These are phyloP conservation scores for Asteroscopus sphinx DNA, from an alignment of 2,888 invertebrate genomes.

Conservation along the genomic window DNA sequence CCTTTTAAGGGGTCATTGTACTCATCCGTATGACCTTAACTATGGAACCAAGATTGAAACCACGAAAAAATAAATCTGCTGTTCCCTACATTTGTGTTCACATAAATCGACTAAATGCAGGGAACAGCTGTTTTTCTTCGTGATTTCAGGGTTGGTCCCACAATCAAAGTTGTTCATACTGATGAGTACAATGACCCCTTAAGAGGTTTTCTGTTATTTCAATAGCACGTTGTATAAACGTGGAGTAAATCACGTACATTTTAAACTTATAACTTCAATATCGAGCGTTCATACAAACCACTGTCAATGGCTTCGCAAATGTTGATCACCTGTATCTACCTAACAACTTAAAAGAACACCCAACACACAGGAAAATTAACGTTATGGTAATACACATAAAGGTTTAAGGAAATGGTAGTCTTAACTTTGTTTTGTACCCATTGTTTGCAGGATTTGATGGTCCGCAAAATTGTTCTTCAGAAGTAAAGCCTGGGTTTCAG, in stretches of 20 bases:
- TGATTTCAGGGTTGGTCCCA: too few species aligned
- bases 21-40: too few species aligned
- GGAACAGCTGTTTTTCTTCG: too few species aligned
- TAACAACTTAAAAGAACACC: conserved; percentile 4
- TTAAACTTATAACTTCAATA: conserved; percentile 26
- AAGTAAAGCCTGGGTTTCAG: conserved; percentile 45
- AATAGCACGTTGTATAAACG: too few species aligned
- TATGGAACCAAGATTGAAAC: too few species aligned
- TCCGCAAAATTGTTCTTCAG: conserved; percentile 55
- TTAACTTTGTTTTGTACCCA: conserved; percentile 16
- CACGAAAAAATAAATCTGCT: too few species aligned
- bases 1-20: too few species aligned
- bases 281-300: conserved; percentile 37
- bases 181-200: too few species aligned
- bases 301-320: conserved; percentile 47
- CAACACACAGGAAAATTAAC: conserved; percentile 2
- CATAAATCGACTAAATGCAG: too few species aligned
- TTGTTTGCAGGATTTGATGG: conserved; percentile 53
- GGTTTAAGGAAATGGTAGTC: not conserved
- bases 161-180: too few species aligned
- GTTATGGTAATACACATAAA: rapidly evolving
- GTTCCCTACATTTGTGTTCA: too few species aligned
- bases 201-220: too few species aligned
- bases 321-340: conserved; percentile 56
- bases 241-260: conserved; percentile 32